A percentile compares a stretch with the other conserved stretches of the same genome.
phyloP scores from a whole-genome alignment of 1,140 invertebrate genomes.

The Ditylenchus dipsaci region DNA sequence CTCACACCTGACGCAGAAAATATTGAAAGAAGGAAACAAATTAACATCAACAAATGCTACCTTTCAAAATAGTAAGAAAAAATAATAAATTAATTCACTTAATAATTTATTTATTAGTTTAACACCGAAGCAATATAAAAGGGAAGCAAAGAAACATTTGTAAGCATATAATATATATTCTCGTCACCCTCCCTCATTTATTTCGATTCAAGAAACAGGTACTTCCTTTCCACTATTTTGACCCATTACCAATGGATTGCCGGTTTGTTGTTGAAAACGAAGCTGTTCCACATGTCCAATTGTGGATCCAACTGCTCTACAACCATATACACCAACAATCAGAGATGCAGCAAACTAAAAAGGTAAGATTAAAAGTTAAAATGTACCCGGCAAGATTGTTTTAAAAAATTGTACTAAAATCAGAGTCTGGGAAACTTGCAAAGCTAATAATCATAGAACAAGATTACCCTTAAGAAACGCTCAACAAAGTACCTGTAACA shows the following conservation, averaged over 20 bases:
- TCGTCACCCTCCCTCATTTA: neutral
- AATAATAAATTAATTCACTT: no score
- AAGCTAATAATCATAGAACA: neutral
- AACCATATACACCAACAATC: slow-evolving; percentile 17
- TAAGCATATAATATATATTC: neutral
- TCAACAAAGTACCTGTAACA: slow-evolving; percentile 9
- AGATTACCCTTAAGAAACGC: no score
- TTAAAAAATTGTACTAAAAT: neutral
- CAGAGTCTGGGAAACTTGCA: neutral
- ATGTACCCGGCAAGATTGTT: neutral
- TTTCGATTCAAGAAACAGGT: neutral
- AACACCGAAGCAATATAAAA: slow-evolving; percentile 1
- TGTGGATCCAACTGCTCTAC: slow-evolving; percentile 18
- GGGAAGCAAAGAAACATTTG: neutral
- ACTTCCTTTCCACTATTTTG: neutral
- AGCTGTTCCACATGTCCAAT: slow-evolving; percentile 16
- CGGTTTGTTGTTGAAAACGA: neutral
- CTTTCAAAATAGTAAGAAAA: no score
- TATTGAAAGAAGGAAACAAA: no score
- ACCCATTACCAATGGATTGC: neutral
- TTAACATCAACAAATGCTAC: no score
- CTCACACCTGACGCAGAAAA: no score
- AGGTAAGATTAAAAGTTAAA: neutral
- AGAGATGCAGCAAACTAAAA: slow-evolving; percentile 26
- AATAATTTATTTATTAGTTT: no score